These are phyloP conservation scores for Myiotriccus ornatus DNA, from an alignment of 2,797 vertebrate genomes.

Conservation along the genomic window DNA sequence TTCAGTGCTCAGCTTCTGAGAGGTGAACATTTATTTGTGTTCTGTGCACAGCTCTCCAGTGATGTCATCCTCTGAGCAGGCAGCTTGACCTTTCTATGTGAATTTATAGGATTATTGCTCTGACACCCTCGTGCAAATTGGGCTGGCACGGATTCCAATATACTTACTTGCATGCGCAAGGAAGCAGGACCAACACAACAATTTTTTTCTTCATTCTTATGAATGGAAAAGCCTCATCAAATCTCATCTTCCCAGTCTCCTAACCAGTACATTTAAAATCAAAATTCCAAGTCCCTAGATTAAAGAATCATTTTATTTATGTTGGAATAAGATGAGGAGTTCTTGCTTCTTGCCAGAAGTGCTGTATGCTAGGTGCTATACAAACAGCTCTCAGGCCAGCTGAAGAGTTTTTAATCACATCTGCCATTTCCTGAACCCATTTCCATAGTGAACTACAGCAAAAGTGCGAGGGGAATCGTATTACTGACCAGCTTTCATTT, in stretches of 20 bases:
- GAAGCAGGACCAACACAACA: background rate
- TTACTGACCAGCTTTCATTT: constrained; percentile 51
- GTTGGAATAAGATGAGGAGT: background rate
- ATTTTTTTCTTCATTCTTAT: background rate
- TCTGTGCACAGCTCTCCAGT: background rate
- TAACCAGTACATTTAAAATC: background rate
- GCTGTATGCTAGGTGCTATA: background rate
- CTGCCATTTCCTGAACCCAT: constrained; percentile 54
- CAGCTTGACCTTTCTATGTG: background rate
- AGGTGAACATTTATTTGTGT: background rate
- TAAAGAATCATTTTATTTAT: constrained; percentile 1
- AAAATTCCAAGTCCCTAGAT: background rate
- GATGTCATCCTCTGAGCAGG: background rate
- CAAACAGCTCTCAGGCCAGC: constrained; percentile 19
- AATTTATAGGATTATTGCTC: background rate
- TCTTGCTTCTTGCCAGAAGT: background rate
- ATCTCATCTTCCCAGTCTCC: background rate
- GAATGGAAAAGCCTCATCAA: background rate
- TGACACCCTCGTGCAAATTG: background rate
- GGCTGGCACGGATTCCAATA: background rate
- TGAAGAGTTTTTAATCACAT: constrained; percentile 62
- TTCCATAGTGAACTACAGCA: constrained; percentile 18
- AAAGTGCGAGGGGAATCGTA: constrained; percentile 3
- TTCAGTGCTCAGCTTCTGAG: background rate
- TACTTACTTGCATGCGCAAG: background rate